phyloP scores from a whole-genome alignment of 1,140 invertebrate genomes.

The Brachionus plicatilis region DNA sequence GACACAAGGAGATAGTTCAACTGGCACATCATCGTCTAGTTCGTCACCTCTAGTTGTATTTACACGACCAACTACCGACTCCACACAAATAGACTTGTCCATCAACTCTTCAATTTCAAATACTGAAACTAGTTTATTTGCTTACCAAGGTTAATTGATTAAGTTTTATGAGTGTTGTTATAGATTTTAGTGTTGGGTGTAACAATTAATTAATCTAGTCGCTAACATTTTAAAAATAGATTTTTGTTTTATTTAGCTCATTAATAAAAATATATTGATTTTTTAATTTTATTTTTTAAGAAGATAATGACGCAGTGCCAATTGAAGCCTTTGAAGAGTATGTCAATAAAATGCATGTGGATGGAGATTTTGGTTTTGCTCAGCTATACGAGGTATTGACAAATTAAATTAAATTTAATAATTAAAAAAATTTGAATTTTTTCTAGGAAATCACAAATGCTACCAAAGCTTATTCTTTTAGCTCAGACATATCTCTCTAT shows the following conservation, averaged over 20 bases:
- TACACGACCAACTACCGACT: background rate
- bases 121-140: conserved; percentile 5
- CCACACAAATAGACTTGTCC: background rate
- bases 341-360: conserved; percentile 33
- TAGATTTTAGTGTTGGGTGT: conserved; percentile 16
- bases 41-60: background rate
- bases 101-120: background rate
- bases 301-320: conserved; percentile 25
- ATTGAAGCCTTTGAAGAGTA: conserved; percentile 16
- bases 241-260: background rate
- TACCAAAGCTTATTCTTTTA: conserved; percentile 26
- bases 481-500: conserved; percentile 10
- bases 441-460: conserved; percentile 20
- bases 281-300: conserved; percentile 8
- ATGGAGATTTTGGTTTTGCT: conserved; percentile 38
- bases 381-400: conserved; percentile 38
- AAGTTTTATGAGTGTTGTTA: conserved; percentile 5
- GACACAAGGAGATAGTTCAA: background rate
- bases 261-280: background rate
- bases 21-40: conserved; percentile 7
- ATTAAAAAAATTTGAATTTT: background rate
- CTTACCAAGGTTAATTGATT: conserved; percentile 17
- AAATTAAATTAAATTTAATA: too few relatives aligned
- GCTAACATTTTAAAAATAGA: background rate
- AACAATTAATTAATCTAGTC: background rate